Conservation (phyloP, 2,113 vertebrate species). For the Rattus norvegicus region GRCr8 NC_086019.1:82403501-82404000, state of each 20-base stretch:
- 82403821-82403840: not conserved
- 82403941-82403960: not conserved
- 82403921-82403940: not conserved
- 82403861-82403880: not conserved
- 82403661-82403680: not conserved
- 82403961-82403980: not conserved
- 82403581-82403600: too few relatives aligned
- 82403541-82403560: too few relatives aligned
- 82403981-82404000: not conserved
- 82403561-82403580: too few relatives aligned
- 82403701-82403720: not conserved
- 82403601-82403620: too few relatives aligned
- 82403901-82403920: not conserved
- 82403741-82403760: not conserved
- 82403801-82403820: not conserved
- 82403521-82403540: too few relatives aligned
- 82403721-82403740: not conserved
- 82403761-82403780: not conserved
- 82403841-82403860: not conserved
- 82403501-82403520: too few relatives aligned
- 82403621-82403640: too few relatives aligned
- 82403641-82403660: not conserved
- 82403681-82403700: not conserved
- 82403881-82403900: not conserved
- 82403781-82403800: not conserved